A percentile compares a stretch with the other conserved stretches of the same genome.
Evolutionary conservation across 2,888 invertebrate species (phyloP).

Genomic region (Folsomia candida): DNA sequence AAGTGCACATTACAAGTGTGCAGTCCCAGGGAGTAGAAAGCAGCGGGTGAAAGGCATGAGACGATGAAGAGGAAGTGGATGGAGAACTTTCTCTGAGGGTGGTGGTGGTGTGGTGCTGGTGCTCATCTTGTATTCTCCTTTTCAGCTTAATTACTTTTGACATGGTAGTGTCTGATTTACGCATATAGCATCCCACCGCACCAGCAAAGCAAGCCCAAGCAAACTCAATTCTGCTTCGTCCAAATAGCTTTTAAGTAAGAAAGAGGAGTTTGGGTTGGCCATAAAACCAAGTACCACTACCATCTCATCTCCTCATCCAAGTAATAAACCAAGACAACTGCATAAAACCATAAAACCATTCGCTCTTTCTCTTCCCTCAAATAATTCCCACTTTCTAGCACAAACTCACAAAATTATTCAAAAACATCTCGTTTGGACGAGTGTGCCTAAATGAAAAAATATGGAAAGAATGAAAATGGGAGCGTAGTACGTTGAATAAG

Average conservation of each 20-base stretch:
- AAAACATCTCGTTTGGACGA: too few relatives aligned
- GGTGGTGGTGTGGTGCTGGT: not conserved
- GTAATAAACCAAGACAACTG: not conserved
- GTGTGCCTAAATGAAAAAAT: too few relatives aligned
- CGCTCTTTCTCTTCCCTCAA: not conserved
- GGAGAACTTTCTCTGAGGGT: not conserved
- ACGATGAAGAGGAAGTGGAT: not conserved
- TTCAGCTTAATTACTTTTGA: conserved; percentile 50
- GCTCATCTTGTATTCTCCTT: conserved; percentile 47
- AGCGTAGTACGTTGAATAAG: too few relatives aligned
- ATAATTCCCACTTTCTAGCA: not conserved
- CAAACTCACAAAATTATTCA: not conserved
- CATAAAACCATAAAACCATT: not conserved
- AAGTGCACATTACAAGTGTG: not conserved
- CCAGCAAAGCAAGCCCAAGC: not conserved
- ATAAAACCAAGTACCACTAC: not conserved
- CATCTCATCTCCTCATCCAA: not conserved
- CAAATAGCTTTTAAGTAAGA: not conserved
- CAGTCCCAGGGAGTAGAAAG: not conserved
- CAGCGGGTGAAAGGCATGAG: conserved; percentile 8
- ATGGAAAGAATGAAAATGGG: too few relatives aligned
- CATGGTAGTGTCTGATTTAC: conserved; percentile 46
- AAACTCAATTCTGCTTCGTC: not conserved
- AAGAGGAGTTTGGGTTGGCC: not conserved
- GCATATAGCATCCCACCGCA: not conserved